Evolutionary conservation across 1,140 invertebrate species (phyloP), one percentile per base, ranked within the genome.

Genomic region (Trachymyrmex septentrionalis): DNA sequence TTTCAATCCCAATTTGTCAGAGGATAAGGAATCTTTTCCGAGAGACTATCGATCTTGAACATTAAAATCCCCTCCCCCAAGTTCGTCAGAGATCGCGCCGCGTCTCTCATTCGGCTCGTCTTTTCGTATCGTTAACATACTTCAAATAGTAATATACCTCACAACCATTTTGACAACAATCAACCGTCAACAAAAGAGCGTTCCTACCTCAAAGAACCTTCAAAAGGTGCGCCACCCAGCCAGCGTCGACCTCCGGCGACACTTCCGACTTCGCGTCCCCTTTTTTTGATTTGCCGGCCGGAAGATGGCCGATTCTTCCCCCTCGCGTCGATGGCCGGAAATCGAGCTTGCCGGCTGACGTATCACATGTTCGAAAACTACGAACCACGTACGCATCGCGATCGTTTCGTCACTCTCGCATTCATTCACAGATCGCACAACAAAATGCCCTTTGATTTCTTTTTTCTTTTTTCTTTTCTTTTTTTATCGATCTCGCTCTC

Each of bases 161-260:
- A 95, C 94, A 95, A 95, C 94, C 94, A 95, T 94, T 94, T 95
- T 94, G 93, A 95, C 94, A 95, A 95, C 93, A 95, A 95, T 95
- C 92, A 95, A 95, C 88, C 90, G 92, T 94, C 91, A 95, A 95
- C 93, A 95, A 93, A 93, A 94, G 91, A 93, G 89, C 88, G 88
- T 92, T 87, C 93, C 92, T 38, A 91, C 87, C 86, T 92, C 86
- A 91, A 94, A 94, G 94, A 95, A 94, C 90, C 81, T 92, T 91
- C 92, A 91, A 94, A 94, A 94, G 91, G 87, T 92, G 93, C 93
- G 93, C 78, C 92, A 84, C 64, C 90, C 84, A 82, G 87, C 87
- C 85, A 85, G 86, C 80, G 55, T 85, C 86, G 86, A 86, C 82
- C 85, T 63, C 87, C 82, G 55, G 77, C 85, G 64, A 55, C 73